phyloP scores from a whole-genome alignment of 2,888 invertebrate genomes.

The Apamea sordens region DNA sequence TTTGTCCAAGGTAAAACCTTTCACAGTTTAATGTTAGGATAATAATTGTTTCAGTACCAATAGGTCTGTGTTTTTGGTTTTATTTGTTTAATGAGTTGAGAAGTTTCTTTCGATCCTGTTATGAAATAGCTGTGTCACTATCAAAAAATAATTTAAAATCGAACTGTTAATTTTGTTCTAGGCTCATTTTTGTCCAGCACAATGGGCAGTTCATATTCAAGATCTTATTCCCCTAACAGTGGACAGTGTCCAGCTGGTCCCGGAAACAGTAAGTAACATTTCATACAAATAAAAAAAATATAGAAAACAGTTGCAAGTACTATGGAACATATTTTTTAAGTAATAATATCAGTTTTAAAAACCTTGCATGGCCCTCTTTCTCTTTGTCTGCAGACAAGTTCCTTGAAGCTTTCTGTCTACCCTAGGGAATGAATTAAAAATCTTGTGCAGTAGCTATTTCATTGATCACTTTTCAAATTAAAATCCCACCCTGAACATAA shows the following conservation, averaged over 20 bases:
- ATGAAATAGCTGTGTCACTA: constrained; percentile 15
- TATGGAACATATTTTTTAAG: neutral
- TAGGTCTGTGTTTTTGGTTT: constrained; percentile 12
- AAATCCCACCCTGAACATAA: neutral
- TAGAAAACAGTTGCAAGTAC: neutral
- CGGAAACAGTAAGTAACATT: constrained; percentile 78
- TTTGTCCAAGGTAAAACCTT: constrained; percentile 84
- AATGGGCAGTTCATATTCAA: constrained; percentile 87
- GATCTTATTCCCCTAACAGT: constrained; percentile 85
- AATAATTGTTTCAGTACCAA: neutral
- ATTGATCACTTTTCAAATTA: neutral
- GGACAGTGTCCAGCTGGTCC: constrained; percentile 66
- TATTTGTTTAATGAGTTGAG: neutral
- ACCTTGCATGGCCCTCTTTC: neutral
- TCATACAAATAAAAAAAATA: neutral
- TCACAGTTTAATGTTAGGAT: constrained; percentile 54
- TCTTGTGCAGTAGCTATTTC: neutral
- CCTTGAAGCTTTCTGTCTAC: neutral
- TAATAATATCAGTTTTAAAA: neutral
- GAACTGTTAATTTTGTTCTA: constrained; percentile 38
- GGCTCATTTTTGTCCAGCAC: constrained; percentile 59
- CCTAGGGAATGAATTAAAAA: neutral
- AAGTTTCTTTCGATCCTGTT: neutral
- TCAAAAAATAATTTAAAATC: constrained; percentile 4
- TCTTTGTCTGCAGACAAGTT: constrained; percentile 4